Conservation (phyloP, 64 coral and sea anemone species). For the Stylophora pistillata region DNA sequence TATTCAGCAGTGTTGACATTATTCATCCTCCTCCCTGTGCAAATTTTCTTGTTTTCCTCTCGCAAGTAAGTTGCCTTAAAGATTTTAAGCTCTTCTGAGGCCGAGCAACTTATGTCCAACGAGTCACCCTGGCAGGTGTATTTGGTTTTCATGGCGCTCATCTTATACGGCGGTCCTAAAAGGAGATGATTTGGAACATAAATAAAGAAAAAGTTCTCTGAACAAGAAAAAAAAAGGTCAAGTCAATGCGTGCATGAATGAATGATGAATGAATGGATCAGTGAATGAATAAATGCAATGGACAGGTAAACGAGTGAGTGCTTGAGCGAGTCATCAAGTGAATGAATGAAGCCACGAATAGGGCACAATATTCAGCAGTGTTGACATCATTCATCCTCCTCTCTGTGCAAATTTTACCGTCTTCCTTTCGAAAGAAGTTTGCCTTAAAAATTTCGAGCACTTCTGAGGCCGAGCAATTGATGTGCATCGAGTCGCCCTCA, state of each 20-base stretch:
- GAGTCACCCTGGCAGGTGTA: not conserved
- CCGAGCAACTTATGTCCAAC: not conserved
- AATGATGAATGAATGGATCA: too few species aligned
- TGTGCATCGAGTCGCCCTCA: not conserved
- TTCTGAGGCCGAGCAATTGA: not conserved
- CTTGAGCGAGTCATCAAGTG: too few species aligned
- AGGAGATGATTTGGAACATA: too few species aligned
- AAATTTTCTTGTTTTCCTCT: not conserved
- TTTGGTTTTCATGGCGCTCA: not conserved
- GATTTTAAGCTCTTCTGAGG: not conserved
- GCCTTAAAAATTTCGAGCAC: not conserved
- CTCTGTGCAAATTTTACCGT: too few species aligned
- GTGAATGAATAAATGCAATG: too few species aligned
- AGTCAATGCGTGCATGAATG: too few species aligned
- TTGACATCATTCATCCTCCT: not conserved
- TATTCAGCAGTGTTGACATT: not conserved
- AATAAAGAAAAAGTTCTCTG: too few species aligned
- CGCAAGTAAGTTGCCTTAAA: not conserved
- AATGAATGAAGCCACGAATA: too few species aligned
- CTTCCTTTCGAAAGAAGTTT: not conserved
- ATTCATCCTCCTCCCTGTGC: not conserved
- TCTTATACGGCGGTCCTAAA: not conserved
- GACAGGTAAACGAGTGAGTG: too few species aligned
- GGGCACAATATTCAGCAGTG: not conserved
- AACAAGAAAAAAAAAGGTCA: too few species aligned